Evolutionary conservation across 2,113 vertebrate species (phyloP), one percentile per base, ranked within the genome.

Genomic region (Oncorhynchus keta): DNA sequence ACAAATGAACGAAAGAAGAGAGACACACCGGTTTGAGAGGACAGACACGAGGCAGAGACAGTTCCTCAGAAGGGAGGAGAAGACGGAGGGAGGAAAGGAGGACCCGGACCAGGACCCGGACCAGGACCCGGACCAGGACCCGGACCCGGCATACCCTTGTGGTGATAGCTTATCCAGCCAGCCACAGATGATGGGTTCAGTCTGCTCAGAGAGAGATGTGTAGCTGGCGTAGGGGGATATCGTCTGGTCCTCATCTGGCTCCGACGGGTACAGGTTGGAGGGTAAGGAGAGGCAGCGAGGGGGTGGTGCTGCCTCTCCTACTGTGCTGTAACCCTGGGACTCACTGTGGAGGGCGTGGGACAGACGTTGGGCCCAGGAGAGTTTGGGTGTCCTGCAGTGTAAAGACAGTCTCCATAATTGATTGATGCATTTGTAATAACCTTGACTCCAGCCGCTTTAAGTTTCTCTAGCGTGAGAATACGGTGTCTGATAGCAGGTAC

Each of bases 81-180:
- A 66, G 79, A 82, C 82, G 32, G 59, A 70, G 51, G 65, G 26
- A 32, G 86, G 86, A 81, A 89, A 88, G 89, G 86, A 79, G 75
- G 85, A 86, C 74, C 78, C 75, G 12, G 66, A n/a, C 75, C 64
- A 62, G 64, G n/a, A 70, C 72, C 78, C 74, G 13, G 68, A n/a
- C 76, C 65, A 62, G 65, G n/a, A 35, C 68, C 81, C 85, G 80
- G 80, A 24, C 24, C 24, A 24, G 24, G 24, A 24, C 24, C 24
- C 24, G 65, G n/a, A 35, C 68, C 81, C 85, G 80, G 80, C 83
- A 14, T 91, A 99, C 97, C 97, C 97, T 80, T 99, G 97, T 3
- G 97, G 97, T 2, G 97, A 98, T n/a, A 99, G 94, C 85, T 99
- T 99, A 90, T 99, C 98, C 84, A 99, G 91, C 97, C 98, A 99